Conservation (phyloP, 2,113 vertebrate genomes). For the Erpornis zantholeuca region DNA sequence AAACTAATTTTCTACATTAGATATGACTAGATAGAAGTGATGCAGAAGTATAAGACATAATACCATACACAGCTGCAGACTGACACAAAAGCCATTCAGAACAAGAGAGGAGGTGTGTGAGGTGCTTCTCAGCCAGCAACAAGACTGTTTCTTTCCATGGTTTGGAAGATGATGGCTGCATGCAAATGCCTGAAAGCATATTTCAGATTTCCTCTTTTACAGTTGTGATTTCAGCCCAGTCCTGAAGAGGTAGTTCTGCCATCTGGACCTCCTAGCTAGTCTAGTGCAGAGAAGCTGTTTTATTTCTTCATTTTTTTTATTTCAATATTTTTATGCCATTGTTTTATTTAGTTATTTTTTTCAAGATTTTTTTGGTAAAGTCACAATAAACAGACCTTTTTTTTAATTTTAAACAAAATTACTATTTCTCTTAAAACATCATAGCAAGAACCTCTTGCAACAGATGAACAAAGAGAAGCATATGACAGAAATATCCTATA, state of each 20-base stretch:
- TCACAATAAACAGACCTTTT: constrained; percentile 24
- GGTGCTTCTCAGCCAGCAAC: constrained; percentile 73
- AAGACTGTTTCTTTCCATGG: constrained; percentile 61
- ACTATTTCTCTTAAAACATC: constrained; percentile 58
- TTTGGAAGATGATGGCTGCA: constrained; percentile 63
- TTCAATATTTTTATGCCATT: constrained; percentile 39
- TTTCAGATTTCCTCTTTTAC: constrained; percentile 45
- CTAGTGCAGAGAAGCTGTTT: constrained; percentile 65
- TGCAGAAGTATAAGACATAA: constrained; percentile 93
- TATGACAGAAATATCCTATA: neutral
- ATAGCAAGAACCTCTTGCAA: constrained; percentile 61
- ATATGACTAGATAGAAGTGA: constrained; percentile 89
- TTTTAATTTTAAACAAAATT: constrained; percentile 13
- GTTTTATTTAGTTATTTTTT: neutral
- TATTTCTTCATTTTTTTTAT: neutral
- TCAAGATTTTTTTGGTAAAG: constrained; percentile 31
- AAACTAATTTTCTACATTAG: constrained; percentile 94
- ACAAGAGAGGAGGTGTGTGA: constrained; percentile 74
- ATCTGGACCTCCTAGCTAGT: constrained; percentile 51
- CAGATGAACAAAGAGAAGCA: constrained; percentile 41
- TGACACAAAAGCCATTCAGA: constrained; percentile 89
- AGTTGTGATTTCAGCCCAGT: constrained; percentile 56
- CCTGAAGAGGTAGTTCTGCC: constrained; percentile 36
- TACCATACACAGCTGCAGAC: constrained; percentile 92
- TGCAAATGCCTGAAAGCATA: constrained; percentile 65